phyloP scores from a whole-genome alignment of 2,797 vertebrate genomes.

The Tarsius wallacei region DNA sequence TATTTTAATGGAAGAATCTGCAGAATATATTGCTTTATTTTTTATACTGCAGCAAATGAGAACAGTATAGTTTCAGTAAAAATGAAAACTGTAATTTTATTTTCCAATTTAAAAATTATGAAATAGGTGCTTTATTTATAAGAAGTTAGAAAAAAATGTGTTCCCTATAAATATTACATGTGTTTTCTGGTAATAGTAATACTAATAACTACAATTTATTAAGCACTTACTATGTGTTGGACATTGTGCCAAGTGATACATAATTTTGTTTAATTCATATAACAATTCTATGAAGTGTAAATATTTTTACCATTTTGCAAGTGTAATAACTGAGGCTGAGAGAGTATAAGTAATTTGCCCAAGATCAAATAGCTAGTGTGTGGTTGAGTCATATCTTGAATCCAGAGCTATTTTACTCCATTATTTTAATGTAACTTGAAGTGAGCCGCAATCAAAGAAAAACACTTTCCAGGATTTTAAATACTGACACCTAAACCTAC shows the following conservation, averaged over 20 bases:
- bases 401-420: constrained; percentile 23
- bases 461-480: constrained; percentile 38
- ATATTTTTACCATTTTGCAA: constrained; percentile 65
- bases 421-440: constrained; percentile 59
- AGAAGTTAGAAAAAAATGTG: constrained; percentile 63
- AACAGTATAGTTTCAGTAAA: constrained; percentile 66
- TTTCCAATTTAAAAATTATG: constrained; percentile 72
- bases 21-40: constrained; percentile 68
- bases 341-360: constrained; percentile 61
- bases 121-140: constrained; percentile 35
- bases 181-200: constrained; percentile 62
- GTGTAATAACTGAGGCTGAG: constrained; percentile 40
- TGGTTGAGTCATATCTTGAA: constrained; percentile 65
- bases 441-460: constrained; percentile 49
- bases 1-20: constrained; percentile 71
- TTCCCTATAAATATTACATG: constrained; percentile 33
- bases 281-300: constrained; percentile 58
- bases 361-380: constrained; percentile 24
- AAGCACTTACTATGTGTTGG: constrained; percentile 48
- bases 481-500: constrained; percentile 58
- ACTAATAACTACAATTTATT: constrained; percentile 55
- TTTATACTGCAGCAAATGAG: constrained; percentile 59
- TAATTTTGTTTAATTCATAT: constrained; percentile 67
- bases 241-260: constrained; percentile 44
- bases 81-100: constrained; percentile 68